Percentiles rank a stretch among this genome's conserved stretches.
Conservation (phyloP, 2,113 vertebrate genomes). For the Poecilia latipinna region DNA sequence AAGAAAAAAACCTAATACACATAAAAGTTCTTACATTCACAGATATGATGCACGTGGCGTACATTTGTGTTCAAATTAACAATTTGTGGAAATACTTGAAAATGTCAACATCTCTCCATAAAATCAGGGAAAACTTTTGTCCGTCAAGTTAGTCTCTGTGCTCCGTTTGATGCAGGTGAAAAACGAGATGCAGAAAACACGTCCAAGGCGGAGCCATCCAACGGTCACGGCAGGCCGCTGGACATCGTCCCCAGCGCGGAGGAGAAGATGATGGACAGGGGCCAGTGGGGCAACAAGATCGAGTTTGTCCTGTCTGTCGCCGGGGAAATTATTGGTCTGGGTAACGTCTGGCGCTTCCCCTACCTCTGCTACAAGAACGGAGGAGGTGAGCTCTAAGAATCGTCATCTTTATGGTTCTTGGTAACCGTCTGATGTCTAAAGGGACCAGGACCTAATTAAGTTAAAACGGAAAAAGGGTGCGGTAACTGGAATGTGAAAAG, state of each 20-base stretch:
- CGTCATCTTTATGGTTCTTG: neutral
- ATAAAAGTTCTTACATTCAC: neutral
- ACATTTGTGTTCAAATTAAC: neutral
- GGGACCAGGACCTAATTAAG: too few relatives aligned
- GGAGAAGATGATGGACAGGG: constrained; percentile 83
- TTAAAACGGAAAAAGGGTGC: too few relatives aligned
- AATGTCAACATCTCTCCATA: neutral
- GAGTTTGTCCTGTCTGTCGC: constrained; percentile 94
- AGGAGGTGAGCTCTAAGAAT: constrained; percentile 84
- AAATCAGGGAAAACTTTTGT: neutral
- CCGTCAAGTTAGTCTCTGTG: neutral
- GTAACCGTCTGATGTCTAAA: neutral
- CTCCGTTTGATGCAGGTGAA: constrained; percentile 3
- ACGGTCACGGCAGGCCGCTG: constrained; percentile 67
- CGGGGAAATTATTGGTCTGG: constrained; percentile 94
- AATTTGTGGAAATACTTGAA: neutral
- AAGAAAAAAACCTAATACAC: neutral
- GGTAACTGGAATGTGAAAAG: neutral
- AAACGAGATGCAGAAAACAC: constrained; percentile 57
- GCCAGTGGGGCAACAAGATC: constrained; percentile 93
- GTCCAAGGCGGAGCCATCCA: constrained; percentile 66
- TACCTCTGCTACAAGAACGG: constrained; percentile 98
- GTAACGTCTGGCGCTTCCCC: constrained; percentile 97
- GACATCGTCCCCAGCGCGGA: constrained; percentile 69
- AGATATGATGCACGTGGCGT: neutral